These are phyloP conservation scores for Sciurus vulgaris DNA, from an alignment of 2,797 vertebrate species.

Conservation along the genomic window DNA sequence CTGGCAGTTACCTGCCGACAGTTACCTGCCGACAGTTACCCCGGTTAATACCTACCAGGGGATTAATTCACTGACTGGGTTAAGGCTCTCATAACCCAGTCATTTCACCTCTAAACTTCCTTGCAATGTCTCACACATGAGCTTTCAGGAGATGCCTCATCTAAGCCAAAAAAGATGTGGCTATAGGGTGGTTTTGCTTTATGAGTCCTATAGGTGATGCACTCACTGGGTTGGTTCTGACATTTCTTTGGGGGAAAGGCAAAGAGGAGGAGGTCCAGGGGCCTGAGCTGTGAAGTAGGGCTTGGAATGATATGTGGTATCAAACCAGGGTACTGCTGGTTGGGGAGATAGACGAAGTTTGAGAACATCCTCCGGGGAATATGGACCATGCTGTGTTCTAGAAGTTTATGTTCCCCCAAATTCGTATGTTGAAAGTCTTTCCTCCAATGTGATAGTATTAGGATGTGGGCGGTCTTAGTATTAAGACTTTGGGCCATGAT, in stretches of 20 bases:
- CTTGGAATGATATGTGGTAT: no score
- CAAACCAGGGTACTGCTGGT: not conserved
- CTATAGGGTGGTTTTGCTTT: not conserved
- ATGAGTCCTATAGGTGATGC: not conserved
- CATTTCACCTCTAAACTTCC: no score
- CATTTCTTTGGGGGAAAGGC: not conserved
- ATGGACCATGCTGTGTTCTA: not conserved
- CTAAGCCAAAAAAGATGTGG: no score
- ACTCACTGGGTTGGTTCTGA: not conserved
- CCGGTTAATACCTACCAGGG: no score
- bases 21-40: no score
- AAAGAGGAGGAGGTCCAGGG: not conserved
- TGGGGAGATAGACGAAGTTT: not conserved
- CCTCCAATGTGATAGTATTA: not conserved
- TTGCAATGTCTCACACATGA: no score
- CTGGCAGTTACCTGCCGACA: no score
- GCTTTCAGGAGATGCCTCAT: no score
- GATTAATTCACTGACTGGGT: no score
- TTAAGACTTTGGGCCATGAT: no score
- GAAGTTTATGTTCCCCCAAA: no score
- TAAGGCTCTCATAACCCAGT: no score
- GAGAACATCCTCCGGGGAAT: not conserved
- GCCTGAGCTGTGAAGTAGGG: not conserved
- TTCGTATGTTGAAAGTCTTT: not conserved
- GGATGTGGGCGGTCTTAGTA: not conserved